Percentiles rank a stretch among this genome's conserved stretches.
Evolutionary conservation across 2,888 invertebrate genomes (phyloP).

Genomic region (Petrophora chlorosata): DNA sequence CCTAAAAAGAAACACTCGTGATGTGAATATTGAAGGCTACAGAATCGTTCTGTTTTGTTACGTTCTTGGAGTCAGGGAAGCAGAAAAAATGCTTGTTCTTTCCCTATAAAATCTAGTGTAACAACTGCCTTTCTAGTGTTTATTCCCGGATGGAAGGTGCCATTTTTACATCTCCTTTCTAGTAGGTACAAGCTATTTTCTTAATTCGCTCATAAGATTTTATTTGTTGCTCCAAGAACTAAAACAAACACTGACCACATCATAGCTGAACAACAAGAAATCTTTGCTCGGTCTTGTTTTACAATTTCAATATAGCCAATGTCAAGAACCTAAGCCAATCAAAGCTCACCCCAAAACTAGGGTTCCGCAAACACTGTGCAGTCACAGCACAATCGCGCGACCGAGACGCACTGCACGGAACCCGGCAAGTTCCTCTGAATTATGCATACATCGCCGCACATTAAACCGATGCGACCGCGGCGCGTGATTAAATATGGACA

Average conservation of each 20-base stretch:
- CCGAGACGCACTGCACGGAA: not conserved
- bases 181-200: too few relatives aligned
- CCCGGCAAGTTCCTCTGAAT: conserved; percentile 42
- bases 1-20: conserved; percentile 30
- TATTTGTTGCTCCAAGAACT: too few relatives aligned
- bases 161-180: too few relatives aligned
- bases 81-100: not conserved
- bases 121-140: too few relatives aligned
- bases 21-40: conserved; percentile 23
- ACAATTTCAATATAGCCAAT: too few relatives aligned
- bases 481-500: conserved; percentile 68
- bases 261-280: too few relatives aligned
- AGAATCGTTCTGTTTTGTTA: conserved; percentile 1
- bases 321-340: not conserved
- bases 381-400: not conserved
- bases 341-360: not conserved
- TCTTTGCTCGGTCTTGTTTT: too few relatives aligned
- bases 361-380: not conserved
- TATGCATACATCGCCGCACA: conserved; percentile 64
- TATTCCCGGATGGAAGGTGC: too few relatives aligned
- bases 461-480: conserved; percentile 61
- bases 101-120: not conserved
- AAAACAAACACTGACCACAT: too few relatives aligned
- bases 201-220: too few relatives aligned
- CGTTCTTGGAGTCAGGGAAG: not conserved